A percentile compares a stretch with the other conserved stretches of the same genome.
phyloP scores from a whole-genome alignment of 2,888 invertebrate species.

The Malacosoma neustria region DNA sequence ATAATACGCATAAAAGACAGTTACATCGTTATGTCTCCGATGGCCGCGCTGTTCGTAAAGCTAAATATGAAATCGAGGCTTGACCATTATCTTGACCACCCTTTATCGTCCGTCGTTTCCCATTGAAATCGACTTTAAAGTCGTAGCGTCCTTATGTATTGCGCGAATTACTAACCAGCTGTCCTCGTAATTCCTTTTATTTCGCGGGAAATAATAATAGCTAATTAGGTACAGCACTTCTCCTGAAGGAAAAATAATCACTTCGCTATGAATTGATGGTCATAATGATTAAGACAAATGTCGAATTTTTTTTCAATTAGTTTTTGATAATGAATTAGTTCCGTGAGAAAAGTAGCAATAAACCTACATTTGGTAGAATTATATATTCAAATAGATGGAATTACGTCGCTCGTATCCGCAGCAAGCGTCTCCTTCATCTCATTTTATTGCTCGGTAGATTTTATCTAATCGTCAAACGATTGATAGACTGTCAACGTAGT shows the following conservation, averaged over 20 bases:
- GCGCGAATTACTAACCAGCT: conserved; percentile 38
- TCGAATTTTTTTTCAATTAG: conserved; percentile 65
- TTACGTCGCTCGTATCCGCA: conserved; percentile 65
- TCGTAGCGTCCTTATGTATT: conserved; percentile 3
- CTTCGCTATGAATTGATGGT: conserved; percentile 34
- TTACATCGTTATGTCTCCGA: conserved; percentile 52
- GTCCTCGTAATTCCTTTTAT: conserved; percentile 25
- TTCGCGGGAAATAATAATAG: conserved; percentile 12
- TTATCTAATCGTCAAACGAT: conserved; percentile 64
- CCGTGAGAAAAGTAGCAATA: conserved; percentile 74
- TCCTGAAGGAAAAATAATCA: conserved; percentile 35
- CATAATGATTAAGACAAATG: conserved; percentile 55
- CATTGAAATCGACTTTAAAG: conserved; percentile 37
- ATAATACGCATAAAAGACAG: conserved; percentile 67
- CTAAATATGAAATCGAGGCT: conserved; percentile 52
- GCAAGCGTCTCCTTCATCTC: conserved; percentile 55
- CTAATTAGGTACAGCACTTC: conserved; percentile 36
- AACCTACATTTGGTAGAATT: conserved; percentile 70
- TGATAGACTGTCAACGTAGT: conserved; percentile 36
- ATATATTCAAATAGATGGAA: conserved; percentile 71
- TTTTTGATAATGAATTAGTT: conserved; percentile 69
- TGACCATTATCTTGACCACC: conserved; percentile 62
- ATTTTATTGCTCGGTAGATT: conserved; percentile 48
- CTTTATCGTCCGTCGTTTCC: conserved; percentile 45
- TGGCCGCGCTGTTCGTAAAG: conserved; percentile 48